Base-by-base conservation (phyloP, 2,113 vertebrate genomes). In the Epinephelus cyanopodus region DNA sequence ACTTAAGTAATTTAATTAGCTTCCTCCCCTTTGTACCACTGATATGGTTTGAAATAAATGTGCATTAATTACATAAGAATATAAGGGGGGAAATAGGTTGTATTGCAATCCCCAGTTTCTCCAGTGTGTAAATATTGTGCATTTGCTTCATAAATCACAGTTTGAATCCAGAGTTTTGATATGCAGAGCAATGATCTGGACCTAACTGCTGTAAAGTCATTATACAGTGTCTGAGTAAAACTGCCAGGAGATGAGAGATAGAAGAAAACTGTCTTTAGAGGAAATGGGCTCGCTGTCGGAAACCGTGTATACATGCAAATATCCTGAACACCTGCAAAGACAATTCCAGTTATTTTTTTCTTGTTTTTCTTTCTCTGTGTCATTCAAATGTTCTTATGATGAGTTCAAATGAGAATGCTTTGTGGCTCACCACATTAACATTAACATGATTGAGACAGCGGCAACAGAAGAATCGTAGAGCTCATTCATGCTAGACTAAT, bases 291-390 rank as follows among this genome's bases (percentile, higher is more conserved):
- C 60, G 0, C 67, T 70, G 77, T 42, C 3, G 27, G 67, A 72
- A 61, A 87, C 11, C 2, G 9, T 9, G 53, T 33, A 61, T 33
- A 25, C 70, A 89, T 80, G 71, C 57, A 84, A 87, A 76, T 64
- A 63, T 19, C 61, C 72, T 25, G 81, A 81, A 76, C 86, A 83
- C 77, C 86, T 83, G 82, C 77, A 13, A 77, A 83, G 63, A 76
- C 39, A 54, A 78, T 65, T 48, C 10, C 3, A 54, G 48, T 42
- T 61, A 29, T 64, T 37, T 33, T 18, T 6, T 37, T 8, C 9
- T 19, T 25, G 8, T 1, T 37, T 63, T 64, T 27, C 10, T 56
- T 71, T 70, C 45, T 21, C 45, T 21, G 65, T 63, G 56, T 71
- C 74, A 61, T 77, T 85, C 18, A 52, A 39, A 70, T 58, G 37